A percentile compares a stretch with the other conserved stretches of the same genome.
phyloP scores from a whole-genome alignment of 2,797 vertebrate species.

The Liasis olivaceus region DNA sequence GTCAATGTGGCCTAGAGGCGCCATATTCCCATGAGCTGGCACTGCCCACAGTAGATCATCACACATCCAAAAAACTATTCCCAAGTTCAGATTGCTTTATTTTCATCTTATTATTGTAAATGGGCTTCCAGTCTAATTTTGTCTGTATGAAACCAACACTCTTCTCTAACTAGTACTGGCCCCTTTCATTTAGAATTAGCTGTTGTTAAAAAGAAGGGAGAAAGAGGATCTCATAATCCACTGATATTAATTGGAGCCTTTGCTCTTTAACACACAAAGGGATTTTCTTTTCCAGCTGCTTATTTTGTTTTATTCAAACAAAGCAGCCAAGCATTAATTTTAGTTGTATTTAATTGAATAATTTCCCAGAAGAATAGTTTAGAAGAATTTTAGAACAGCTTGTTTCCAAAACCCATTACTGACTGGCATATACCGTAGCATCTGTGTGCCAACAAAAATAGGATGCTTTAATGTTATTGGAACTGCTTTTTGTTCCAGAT shows the following conservation, averaged over 20 bases:
- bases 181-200: conserved; percentile 1
- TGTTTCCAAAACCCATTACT: conserved; percentile 83
- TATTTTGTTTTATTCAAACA: conserved; percentile 80
- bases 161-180: background rate
- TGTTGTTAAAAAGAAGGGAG: conserved; percentile 39
- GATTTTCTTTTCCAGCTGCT: conserved; percentile 71
- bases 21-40: background rate
- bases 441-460: conserved; percentile 87
- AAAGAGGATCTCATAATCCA: conserved; percentile 48
- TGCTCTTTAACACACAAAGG: conserved; percentile 73
- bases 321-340: conserved; percentile 83
- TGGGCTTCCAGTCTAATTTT: background rate
- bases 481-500: conserved; percentile 80
- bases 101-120: background rate
- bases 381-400: conserved; percentile 75
- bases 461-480: conserved; percentile 79
- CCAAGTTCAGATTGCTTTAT: background rate
- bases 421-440: conserved; percentile 81
- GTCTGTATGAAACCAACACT: background rate
- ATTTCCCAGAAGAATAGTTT: conserved; percentile 84
- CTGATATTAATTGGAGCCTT: conserved; percentile 67
- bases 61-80: background rate
- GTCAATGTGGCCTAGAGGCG: background rate
- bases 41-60: background rate
- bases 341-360: conserved; percentile 86